phyloP scores from a whole-genome alignment of 2,797 vertebrate genomes.

The Bovichtus variegatus region DNA sequence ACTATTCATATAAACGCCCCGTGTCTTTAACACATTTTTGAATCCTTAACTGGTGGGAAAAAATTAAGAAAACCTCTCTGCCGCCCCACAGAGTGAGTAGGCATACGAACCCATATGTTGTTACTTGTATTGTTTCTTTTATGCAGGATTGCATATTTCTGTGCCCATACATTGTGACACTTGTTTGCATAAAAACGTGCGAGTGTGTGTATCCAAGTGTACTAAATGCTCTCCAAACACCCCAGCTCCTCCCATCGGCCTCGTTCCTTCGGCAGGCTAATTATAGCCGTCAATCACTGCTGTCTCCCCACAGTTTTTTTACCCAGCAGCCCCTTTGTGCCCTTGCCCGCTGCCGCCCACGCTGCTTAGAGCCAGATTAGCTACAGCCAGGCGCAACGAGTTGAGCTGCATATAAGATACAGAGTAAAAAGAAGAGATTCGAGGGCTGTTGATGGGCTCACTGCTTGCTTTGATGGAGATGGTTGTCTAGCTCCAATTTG shows the following conservation, averaged over 20 bases:
- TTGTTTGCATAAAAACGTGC: slow-evolving; percentile 45
- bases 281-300: slow-evolving; percentile 82
- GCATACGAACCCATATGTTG: not conserved
- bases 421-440: slow-evolving; percentile 41
- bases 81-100: not conserved
- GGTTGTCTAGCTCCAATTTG: slow-evolving; percentile 26
- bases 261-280: slow-evolving; percentile 76
- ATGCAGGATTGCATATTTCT: not conserved
- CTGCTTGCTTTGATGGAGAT: slow-evolving; percentile 47
- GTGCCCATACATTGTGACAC: slow-evolving; percentile 6
- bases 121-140: not conserved
- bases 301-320: slow-evolving; percentile 67
- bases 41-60: not conserved
- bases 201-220: slow-evolving; percentile 50
- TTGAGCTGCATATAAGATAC: slow-evolving; percentile 55
- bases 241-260: slow-evolving; percentile 71
- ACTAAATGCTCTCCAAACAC: slow-evolving; percentile 61
- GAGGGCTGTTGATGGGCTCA: slow-evolving; percentile 47
- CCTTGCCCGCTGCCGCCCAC: slow-evolving; percentile 75
- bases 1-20: not conserved
- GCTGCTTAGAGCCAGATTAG: slow-evolving; percentile 70
- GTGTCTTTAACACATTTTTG: not conserved
- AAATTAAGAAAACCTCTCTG: not conserved
- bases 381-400: slow-evolving; percentile 62
- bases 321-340: slow-evolving; percentile 70